phyloP scores from a whole-genome alignment of 2,888 invertebrate genomes.

The Acleris literana region DNA sequence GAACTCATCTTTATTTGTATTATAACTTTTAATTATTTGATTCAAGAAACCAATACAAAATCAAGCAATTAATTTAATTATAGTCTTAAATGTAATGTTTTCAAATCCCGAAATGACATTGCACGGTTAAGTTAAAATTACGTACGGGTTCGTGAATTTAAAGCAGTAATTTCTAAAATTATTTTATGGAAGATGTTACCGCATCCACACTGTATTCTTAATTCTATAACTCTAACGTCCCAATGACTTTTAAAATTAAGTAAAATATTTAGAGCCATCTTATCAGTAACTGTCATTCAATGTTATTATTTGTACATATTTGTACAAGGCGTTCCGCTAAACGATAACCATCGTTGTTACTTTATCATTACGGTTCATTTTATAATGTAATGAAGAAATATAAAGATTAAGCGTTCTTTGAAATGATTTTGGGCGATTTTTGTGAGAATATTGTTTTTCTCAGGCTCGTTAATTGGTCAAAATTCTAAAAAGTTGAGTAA shows the following conservation, averaged over 20 bases:
- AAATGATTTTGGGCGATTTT: neutral
- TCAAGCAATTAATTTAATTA: too few species aligned
- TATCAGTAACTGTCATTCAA: conserved; percentile 68
- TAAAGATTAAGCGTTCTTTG: conserved; percentile 3
- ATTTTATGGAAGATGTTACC: neutral
- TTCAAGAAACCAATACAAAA: too few species aligned
- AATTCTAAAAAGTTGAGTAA: too few species aligned
- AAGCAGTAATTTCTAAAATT: neutral
- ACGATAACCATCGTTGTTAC: neutral
- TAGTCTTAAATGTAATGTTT: too few species aligned
- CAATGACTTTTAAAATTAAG: conserved; percentile 75
- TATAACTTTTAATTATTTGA: too few species aligned
- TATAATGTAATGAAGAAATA: neutral
- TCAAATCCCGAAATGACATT: too few species aligned
- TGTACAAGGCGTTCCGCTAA: conserved; percentile 2
- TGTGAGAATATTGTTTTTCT: neutral
- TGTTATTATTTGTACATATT: conserved; percentile 44
- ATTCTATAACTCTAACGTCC: conserved; percentile 29
- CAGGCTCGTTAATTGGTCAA: neutral
- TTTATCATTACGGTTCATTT: neutral
- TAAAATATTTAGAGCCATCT: conserved; percentile 66
- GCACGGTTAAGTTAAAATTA: too few species aligned
- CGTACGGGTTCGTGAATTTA: too few species aligned
- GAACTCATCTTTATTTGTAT: too few species aligned
- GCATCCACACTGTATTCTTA: conserved; percentile 6